phyloP scores from a whole-genome alignment of 1,140 invertebrate species.

The Mylabris phalerata region DNA sequence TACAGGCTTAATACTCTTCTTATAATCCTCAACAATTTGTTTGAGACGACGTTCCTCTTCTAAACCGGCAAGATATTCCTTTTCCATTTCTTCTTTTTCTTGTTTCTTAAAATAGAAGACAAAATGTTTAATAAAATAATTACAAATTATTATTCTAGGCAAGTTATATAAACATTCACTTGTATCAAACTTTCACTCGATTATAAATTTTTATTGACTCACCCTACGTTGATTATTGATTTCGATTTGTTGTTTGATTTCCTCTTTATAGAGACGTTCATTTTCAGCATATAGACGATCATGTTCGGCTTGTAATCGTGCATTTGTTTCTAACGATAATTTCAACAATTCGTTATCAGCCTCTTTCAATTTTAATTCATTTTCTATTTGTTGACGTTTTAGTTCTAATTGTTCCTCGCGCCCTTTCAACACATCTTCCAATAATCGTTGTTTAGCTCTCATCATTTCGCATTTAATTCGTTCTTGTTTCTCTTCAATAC shows the following conservation, averaged over 20 bases:
- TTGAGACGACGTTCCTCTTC: slow-evolving; percentile 32
- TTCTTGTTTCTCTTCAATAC: slow-evolving; percentile 30
- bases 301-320: slow-evolving; percentile 30
- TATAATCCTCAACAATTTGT: slow-evolving; percentile 25
- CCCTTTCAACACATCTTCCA: slow-evolving; percentile 27
- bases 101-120: slow-evolving; percentile 25
- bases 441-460: slow-evolving; percentile 29
- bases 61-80: slow-evolving; percentile 26
- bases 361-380: slow-evolving; percentile 31
- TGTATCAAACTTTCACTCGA: neutral
- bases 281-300: slow-evolving; percentile 24
- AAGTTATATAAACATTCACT: neutral
- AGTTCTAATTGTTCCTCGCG: slow-evolving; percentile 31
- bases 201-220: slow-evolving; percentile 6
- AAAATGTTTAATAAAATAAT: too few relatives aligned
- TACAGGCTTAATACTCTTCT: slow-evolving; percentile 7
- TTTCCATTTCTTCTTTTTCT: slow-evolving; percentile 34
- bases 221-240: slow-evolving; percentile 34
- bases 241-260: slow-evolving; percentile 37
- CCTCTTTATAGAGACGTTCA: slow-evolving; percentile 30
- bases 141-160: neutral
- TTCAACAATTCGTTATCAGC: slow-evolving; percentile 32
- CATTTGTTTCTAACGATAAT: slow-evolving; percentile 32
- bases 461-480: slow-evolving; percentile 29
- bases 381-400: slow-evolving; percentile 30